Percentiles rank a stretch among this genome's conserved stretches.
Conservation (phyloP, 2,113 vertebrate genomes). For the Myocastor coypus region DNA sequence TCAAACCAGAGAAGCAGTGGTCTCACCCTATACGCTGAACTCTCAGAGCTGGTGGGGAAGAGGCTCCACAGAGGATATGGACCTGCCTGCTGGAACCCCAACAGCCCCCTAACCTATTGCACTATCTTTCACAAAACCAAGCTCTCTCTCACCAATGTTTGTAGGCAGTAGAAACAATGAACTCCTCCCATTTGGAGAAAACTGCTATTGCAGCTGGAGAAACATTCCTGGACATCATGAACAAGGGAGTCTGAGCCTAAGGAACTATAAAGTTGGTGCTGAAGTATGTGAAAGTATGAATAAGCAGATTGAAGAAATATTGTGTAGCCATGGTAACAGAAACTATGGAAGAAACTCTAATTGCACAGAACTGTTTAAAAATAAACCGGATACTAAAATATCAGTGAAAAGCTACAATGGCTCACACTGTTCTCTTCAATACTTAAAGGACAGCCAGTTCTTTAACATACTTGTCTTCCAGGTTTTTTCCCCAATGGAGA, state of each 20-base stretch:
- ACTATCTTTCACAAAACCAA: neutral
- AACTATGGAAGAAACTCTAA: constrained; percentile 78
- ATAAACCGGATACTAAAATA: constrained; percentile 86
- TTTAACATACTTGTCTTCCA: constrained; percentile 76
- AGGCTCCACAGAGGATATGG: neutral
- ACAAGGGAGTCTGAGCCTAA: constrained; percentile 55
- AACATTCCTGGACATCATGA: neutral
- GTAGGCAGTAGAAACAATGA: neutral
- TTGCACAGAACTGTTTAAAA: constrained; percentile 85
- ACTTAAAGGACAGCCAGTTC: constrained; percentile 78
- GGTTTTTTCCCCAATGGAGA: constrained; percentile 66
- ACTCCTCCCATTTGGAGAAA: constrained; percentile 3
- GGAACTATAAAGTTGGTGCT: constrained; percentile 61
- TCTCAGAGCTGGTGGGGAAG: neutral
- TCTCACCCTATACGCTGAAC: neutral
- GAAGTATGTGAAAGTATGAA: constrained; percentile 84
- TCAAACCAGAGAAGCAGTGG: neutral
- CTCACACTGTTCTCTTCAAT: constrained; percentile 80
- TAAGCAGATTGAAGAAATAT: constrained; percentile 86
- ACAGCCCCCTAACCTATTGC: neutral
- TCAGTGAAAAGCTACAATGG: constrained; percentile 82
- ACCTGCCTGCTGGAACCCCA: neutral
- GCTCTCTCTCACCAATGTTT: neutral
- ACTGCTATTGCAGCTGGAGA: constrained; percentile 42
- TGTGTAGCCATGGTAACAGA: constrained; percentile 88